Evolutionary conservation across 2,888 invertebrate species (phyloP), one percentile per base, ranked within the genome.

Genomic region (Drosophila falleni): DNA sequence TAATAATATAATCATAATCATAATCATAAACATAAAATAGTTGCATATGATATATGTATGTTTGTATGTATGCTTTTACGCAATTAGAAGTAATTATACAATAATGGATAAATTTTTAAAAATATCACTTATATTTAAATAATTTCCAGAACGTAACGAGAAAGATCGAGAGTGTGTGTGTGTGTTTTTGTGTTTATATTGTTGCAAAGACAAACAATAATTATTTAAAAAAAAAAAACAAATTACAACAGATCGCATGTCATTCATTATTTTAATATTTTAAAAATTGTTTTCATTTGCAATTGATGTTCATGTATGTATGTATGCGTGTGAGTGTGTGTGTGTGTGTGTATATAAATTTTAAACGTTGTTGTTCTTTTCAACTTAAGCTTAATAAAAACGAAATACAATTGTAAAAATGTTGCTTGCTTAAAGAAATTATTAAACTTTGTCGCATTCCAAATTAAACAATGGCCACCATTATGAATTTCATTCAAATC

Each of bases 401-500:
- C 87, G 90, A 90, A 89, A 89, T 87, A 89, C 85, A 89, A 89
- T 81, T 89, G 89, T 86, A 88, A 89, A 89, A 86, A 74, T 75
- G 67, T 87, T 77, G 59, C 41, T 60, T 71, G 78, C 78, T 74
- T 71, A 79, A 74, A 76, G 64, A 63, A 75, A 62, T 61, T 74
- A 64, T 83, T 87, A 69, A 87, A 74, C 68, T 74, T 75, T 81
- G 78, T 88, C 74, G 82, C 88, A 89, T 89, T 89, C 76, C 80
- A 86, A 71, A 80, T 77, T 78, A 74, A 79, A 68, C 65, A 87
- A 91, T 90, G 90, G 90, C 91, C 92, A 91, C 91, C 89, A 91
- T 90, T 89, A 91, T 87, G 91, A 91, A 91, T 91, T 91, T 90
- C 85, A 90, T 90, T 91, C 90, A 88, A 91, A 91, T 90, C 90